Conservation (phyloP, 2,113 vertebrate species). For the Pyxicephalus adspersus region DNA sequence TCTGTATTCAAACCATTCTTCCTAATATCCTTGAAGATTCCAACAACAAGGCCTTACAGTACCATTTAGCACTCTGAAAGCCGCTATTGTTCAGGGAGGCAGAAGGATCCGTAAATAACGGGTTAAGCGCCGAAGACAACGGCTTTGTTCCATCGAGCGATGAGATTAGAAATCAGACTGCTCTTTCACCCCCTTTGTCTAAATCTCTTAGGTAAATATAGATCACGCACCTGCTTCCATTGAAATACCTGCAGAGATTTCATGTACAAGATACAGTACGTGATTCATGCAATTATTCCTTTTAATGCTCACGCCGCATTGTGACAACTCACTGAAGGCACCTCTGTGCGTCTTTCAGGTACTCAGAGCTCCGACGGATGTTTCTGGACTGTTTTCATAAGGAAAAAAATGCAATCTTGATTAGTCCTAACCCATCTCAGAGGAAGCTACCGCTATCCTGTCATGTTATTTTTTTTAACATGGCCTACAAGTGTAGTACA, state of each 20-base stretch:
- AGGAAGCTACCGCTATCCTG: background rate
- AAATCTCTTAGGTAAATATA: conserved; percentile 12
- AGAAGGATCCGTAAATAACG: background rate
- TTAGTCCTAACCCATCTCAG: conserved; percentile 30
- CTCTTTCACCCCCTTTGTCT: conserved; percentile 35
- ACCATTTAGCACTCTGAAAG: background rate
- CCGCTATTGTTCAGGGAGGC: background rate
- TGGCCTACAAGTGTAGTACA: conserved; percentile 8
- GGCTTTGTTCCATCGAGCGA: conserved; percentile 2
- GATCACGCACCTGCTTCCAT: conserved; percentile 35
- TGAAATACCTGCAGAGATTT: conserved; percentile 4
- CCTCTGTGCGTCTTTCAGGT: conserved; percentile 1
- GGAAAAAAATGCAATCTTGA: conserved; percentile 26
- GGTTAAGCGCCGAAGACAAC: background rate
- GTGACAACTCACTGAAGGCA: conserved; percentile 20
- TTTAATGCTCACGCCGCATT: background rate
- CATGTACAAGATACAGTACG: conserved; percentile 1
- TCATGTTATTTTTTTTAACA: conserved; percentile 32
- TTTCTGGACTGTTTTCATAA: conserved; percentile 41
- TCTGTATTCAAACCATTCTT: no score
- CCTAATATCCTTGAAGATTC: no score
- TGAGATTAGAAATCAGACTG: background rate
- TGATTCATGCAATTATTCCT: conserved; percentile 36
- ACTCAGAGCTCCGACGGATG: background rate
- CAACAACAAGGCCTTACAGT: background rate